Conservation (phyloP, 2,888 invertebrate genomes). For the Epinotia bilunana region DNA sequence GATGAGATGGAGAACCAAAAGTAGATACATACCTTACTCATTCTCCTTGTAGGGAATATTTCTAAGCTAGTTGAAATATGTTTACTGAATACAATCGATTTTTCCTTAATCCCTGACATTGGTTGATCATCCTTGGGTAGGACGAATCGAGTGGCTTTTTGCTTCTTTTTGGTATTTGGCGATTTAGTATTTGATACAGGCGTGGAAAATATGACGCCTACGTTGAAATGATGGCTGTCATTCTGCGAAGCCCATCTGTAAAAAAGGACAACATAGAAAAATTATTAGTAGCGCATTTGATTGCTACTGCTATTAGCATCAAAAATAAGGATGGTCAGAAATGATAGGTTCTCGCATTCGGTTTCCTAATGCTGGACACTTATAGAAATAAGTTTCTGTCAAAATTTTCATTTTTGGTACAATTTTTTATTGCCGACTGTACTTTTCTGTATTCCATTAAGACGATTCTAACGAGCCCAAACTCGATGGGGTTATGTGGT, state of each 20-base stretch:
- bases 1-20: not conserved
- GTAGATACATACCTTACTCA: conserved; percentile 68
- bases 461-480: no score
- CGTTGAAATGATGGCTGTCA: conserved; percentile 83
- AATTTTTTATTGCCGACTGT: no score
- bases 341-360: no score
- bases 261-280: conserved; percentile 40
- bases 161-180: conserved; percentile 67
- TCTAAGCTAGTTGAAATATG: conserved; percentile 81
- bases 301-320: no score
- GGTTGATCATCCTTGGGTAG: conserved; percentile 81
- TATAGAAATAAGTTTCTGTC: no score
- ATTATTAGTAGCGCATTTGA: no score
- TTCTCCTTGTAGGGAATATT: conserved; percentile 78
- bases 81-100: conserved; percentile 72
- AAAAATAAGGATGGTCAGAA: no score
- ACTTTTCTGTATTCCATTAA: no score
- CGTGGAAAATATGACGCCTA: conserved; percentile 92
- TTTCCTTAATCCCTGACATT: conserved; percentile 71
- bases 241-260: conserved; percentile 85
- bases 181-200: conserved; percentile 85
- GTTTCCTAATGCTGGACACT: no score
- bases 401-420: no score
- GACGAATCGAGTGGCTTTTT: conserved; percentile 86
- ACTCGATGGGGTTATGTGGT: no score